phyloP scores from a whole-genome alignment of 2,888 invertebrate species.

The Agriopis aurantiaria region DNA sequence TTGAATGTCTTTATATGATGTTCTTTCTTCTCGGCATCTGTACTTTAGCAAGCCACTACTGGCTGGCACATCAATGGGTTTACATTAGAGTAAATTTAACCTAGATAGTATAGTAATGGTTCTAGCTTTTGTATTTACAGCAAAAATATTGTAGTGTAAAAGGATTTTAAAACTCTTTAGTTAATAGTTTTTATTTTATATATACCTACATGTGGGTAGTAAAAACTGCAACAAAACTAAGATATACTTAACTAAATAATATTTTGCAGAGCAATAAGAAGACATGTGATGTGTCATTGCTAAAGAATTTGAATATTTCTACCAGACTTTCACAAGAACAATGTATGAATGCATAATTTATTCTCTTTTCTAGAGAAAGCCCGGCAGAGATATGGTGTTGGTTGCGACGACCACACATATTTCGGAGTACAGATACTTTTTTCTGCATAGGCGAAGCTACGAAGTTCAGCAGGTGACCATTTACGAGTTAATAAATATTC shows the following conservation, averaged over 20 bases:
- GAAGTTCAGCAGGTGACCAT: not conserved
- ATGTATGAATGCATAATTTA: conserved; percentile 59
- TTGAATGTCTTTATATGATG: no score
- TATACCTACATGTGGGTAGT: no score
- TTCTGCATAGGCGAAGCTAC: not conserved
- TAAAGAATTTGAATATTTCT: conserved; percentile 37
- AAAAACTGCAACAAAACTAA: no score
- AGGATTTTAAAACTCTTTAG: no score
- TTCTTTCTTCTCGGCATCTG: no score
- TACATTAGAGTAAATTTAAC: no score
- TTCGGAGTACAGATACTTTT: not conserved
- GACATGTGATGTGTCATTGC: conserved; percentile 9
- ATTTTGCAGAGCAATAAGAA: not conserved
- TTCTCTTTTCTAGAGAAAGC: conserved; percentile 55
- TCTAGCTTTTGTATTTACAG: no score
- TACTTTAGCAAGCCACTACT: no score
- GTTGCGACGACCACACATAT: conserved; percentile 11
- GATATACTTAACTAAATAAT: not conserved
- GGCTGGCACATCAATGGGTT: no score
- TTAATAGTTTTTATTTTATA: no score
- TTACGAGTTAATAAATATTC: not conserved
- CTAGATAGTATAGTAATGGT: no score
- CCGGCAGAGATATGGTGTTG: conserved; percentile 16
- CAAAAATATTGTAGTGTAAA: no score
- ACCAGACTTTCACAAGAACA: conserved; percentile 59